Conservation (phyloP, 1,140 invertebrate species). For the Ridgeia piscesae region DNA sequence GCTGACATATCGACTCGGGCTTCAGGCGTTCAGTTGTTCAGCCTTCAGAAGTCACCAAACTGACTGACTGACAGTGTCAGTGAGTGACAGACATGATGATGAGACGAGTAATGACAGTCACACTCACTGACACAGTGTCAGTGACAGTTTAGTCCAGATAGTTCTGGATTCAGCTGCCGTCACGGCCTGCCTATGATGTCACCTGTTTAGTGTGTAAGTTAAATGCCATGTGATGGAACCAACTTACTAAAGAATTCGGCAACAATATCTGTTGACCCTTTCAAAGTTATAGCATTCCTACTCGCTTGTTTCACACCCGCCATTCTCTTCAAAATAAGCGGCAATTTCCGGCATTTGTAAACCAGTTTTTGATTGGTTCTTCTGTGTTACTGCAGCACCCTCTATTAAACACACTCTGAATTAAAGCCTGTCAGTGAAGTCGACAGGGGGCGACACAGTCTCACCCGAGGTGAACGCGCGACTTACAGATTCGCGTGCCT, state of each 20-base stretch:
- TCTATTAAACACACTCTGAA: not conserved
- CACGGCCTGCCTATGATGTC: not conserved
- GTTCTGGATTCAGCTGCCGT: not conserved
- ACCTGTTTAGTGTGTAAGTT: constrained; percentile 8
- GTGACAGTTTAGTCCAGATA: too few relatives aligned
- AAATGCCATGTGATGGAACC: constrained; percentile 18
- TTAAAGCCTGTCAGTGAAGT: not conserved
- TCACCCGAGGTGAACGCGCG: too few relatives aligned
- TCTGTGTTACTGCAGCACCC: not conserved
- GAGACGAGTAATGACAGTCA: too few relatives aligned
- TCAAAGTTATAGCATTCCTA: constrained; percentile 61
- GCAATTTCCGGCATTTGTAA: not conserved
- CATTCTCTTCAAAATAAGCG: constrained; percentile 19
- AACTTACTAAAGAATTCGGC: constrained; percentile 65
- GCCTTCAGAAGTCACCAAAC: too few relatives aligned
- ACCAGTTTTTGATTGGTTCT: not conserved
- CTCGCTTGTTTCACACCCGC: constrained; percentile 22
- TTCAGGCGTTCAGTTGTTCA: too few relatives aligned
- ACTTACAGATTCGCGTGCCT: too few relatives aligned
- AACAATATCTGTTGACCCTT: constrained; percentile 65
- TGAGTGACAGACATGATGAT: too few relatives aligned
- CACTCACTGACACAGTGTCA: too few relatives aligned
- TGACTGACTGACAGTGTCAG: too few relatives aligned
- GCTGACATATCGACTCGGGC: too few relatives aligned
- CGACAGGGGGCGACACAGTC: too few relatives aligned